Evolutionary conservation across 2,888 invertebrate species (phyloP), one percentile per base, ranked within the genome.

Genomic region (Andrena camellia): DNA sequence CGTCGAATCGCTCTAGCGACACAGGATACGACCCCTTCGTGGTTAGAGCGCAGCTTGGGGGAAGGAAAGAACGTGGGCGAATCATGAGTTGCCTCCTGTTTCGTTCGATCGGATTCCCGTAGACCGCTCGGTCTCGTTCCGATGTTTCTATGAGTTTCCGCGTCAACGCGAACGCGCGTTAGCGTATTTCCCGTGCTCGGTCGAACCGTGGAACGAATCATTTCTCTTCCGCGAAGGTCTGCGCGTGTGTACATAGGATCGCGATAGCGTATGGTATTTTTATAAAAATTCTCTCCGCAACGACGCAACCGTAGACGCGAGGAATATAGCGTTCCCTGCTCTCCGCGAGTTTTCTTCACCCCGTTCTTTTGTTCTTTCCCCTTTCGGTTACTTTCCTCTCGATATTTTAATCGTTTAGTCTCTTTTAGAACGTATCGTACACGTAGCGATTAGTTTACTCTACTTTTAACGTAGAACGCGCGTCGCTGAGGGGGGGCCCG

Each of bases 251-350:
- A 86, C 59, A 86, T 76, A 85, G 83, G 69, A 83, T 82, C 71
- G 76, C 78, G 70, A 85, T 77, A 85, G 82, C 72, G 80, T 60
- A 62, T 87, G 78, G 78, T 86, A 86, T 86, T 87, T 86, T 87
- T 87, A 85, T 86, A 87, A 87, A 85, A 79, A 78, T 82, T 70
- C 73, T 62, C 70, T 74, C 70, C 63, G 80, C 54, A 67, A 54
- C 60, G 74, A 68, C 20, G 67, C 74, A 70, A 81, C 29, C 70
- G 70, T 66, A 75, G 67, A 78, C 33, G 66, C 59, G 81, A 81
- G 54, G 66, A 48, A 70, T 64, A 54, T 35, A 73, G 60, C 64
- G 69, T 60, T 77, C 66, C 52, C 52, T 31, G 35, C 26, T 69
- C 50, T 60, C 63, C 81, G 73, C 52, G 64, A 68, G 29, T 67